These are phyloP conservation scores for Achatina immaculata DNA, from an alignment of 1,140 invertebrate species.

Conservation along the genomic window DNA sequence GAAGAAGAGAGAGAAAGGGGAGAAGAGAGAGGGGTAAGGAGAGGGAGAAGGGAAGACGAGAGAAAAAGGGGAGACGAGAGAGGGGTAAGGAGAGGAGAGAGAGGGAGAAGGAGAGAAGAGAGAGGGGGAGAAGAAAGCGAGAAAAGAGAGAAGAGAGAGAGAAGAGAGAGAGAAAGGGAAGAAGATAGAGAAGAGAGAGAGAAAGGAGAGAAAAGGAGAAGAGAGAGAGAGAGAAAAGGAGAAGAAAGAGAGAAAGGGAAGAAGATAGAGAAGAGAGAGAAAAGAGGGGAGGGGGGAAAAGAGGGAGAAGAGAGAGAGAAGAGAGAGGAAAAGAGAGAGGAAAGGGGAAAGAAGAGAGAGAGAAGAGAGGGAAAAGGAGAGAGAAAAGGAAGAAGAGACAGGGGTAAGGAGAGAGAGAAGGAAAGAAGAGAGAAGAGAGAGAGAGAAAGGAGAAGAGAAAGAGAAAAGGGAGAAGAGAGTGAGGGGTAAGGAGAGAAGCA, in stretches of 20 bases:
- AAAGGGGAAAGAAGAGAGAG: not conserved
- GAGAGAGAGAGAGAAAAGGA: not conserved
- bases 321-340: not conserved
- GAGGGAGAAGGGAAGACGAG: not conserved
- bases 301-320: not conserved
- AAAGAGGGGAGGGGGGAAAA: not conserved
- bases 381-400: not conserved
- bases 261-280: not conserved
- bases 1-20: too few relatives aligned
- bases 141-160: not conserved
- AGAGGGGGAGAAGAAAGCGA: not conserved
- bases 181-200: not conserved
- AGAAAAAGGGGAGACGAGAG: not conserved
- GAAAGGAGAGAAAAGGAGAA: not conserved
- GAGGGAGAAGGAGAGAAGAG: too few relatives aligned
- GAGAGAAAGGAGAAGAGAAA: not conserved
- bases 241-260: not conserved
- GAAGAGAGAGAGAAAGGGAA: not conserved
- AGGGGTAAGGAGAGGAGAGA: too few relatives aligned
- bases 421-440: not conserved
- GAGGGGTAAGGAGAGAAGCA: not conserved
- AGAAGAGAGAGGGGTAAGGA: not conserved
- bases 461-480: not conserved
- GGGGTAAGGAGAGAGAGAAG: not conserved
- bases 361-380: not conserved